Base-by-base conservation (phyloP, 2,797 vertebrate species). In the Rhynchonycteris naso region DNA sequence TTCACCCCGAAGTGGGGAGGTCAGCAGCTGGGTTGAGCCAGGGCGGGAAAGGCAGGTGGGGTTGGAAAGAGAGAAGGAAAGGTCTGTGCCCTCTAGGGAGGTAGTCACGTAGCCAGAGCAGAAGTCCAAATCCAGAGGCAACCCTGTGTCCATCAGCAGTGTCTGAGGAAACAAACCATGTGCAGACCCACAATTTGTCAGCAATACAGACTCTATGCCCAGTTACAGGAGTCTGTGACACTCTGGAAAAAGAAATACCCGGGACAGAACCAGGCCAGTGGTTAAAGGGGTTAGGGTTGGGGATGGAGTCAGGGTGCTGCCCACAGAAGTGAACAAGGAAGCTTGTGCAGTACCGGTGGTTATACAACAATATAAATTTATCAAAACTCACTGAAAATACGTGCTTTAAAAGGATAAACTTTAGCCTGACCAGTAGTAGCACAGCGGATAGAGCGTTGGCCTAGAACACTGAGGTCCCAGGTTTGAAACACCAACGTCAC, bases 121-220 rank as follows among this genome's bases (percentile, higher is more conserved):
- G 19, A 9, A 59, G 59, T 10, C 7, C 7, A 24, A 22, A 19
- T 38, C 28, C 22, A 35, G 52, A 47, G 35, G 63, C 47, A 52
- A 9, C 50, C 12, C 47, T 56, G 21, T 13, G 1, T 1, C 13
- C 19, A 0, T 1, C 30, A 1, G 0, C 0, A 5, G 12, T 2
- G 11, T 65, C 2, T 1, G 21, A 28, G 22, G 2, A 21, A 43
- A 83, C 43, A 9, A 2, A 9, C 24, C 0, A 18, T 35, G 50
- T 13, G 0, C 6, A 4, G 7, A 38, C 22, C 30, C 7, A 21
- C 43, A 13, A 19, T 0, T 8, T 5, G 56, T 33, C 82, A 15
- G 11, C 5, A 13, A 28, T 0, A 5, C 24, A 54, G 24, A 24
- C 0, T 4, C 16, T 1, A 7, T 1, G 4, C 21, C 47, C 24